Evolutionary conservation across 2,888 invertebrate species (phyloP).

Genomic region (Ceramica pisi): DNA sequence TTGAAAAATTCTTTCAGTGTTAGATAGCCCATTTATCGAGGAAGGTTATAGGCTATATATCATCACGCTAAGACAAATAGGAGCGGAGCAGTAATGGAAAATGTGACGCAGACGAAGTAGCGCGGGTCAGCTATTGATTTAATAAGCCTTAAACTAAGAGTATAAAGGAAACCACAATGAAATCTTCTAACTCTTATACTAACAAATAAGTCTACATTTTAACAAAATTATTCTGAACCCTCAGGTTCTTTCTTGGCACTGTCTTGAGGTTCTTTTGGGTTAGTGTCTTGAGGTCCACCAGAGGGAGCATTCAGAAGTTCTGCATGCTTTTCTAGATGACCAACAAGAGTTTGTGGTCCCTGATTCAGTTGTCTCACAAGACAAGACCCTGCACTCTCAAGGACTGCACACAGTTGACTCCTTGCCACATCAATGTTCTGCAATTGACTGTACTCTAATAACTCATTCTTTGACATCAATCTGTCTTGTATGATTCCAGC

Average conservation of each 20-base stretch:
- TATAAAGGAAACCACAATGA: slow-evolving; percentile 52
- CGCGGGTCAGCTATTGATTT: too few relatives aligned
- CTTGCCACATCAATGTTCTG: slow-evolving; percentile 92
- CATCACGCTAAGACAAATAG: too few relatives aligned
- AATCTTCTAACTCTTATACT: slow-evolving; percentile 61
- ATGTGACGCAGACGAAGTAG: too few relatives aligned
- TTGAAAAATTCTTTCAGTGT: too few relatives aligned
- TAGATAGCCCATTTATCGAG: too few relatives aligned
- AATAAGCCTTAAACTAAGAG: not conserved
- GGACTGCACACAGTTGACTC: slow-evolving; percentile 92
- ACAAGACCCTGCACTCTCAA: slow-evolving; percentile 92
- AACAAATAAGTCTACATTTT: slow-evolving; percentile 45
- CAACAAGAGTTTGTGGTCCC: slow-evolving; percentile 93
- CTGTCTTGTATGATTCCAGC: slow-evolving; percentile 94
- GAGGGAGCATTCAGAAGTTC: slow-evolving; percentile 74
- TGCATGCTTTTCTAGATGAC: slow-evolving; percentile 92
- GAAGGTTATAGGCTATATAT: too few relatives aligned
- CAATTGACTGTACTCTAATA: slow-evolving; percentile 92
- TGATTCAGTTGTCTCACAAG: slow-evolving; percentile 92
- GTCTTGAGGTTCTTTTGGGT: slow-evolving; percentile 38
- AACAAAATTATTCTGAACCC: slow-evolving; percentile 52
- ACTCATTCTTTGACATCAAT: slow-evolving; percentile 93
- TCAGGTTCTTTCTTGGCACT: slow-evolving; percentile 61
- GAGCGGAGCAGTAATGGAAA: too few relatives aligned
- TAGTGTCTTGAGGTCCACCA: slow-evolving; percentile 49